Evolutionary conservation across 2,888 invertebrate species (phyloP), one percentile per base, ranked within the genome.

Genomic region (Apotomis turbidana): DNA sequence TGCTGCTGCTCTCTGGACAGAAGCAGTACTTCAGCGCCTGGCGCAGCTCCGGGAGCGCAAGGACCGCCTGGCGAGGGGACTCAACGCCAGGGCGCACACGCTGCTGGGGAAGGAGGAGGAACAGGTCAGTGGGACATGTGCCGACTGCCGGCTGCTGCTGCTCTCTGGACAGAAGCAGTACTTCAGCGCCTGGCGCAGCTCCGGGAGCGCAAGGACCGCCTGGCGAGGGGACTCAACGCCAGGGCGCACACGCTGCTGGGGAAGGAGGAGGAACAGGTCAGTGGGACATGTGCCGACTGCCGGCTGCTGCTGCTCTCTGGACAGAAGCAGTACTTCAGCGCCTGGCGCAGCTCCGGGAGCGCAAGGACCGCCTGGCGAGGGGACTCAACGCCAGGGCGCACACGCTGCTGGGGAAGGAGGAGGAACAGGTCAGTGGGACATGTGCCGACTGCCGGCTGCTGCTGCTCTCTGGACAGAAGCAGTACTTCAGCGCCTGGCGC

Each of bases 31-130:
- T 27, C 86, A 88, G 70, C 92, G 94, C 68, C 89, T 95, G 55
- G 85, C 90, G 52, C 93, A 94, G 82, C 87, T 96, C 13, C 87
- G 93, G 78, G 96, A 95, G 78, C 93, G 94, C 38, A 94, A 95
- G 68, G 95, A 96, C 74, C 94, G 95, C 84, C 93, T 98, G 80
- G 95, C 96, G 72, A 88, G 91, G 1, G 91, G 91, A 0, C 87
- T 91, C 75, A 89, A 90, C 88, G 95, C 96, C 70, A 94, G 97
- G 79, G 98, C 98, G 0, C 98, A 98, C 94, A 96, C 96, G 85
- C 95, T 98, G 89, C 94, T 98, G 69, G 96, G 96, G 68, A 96
- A 97, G 81, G 97, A 98, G 84, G 98, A 98, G 90, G 97, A 98
- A 82, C 96, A 96, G 94, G 96, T 95, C 27, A 0, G 8, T 5